phyloP scores from a whole-genome alignment of 2,113 vertebrate genomes.

The Petrocephalus microphthalmus region DNA sequence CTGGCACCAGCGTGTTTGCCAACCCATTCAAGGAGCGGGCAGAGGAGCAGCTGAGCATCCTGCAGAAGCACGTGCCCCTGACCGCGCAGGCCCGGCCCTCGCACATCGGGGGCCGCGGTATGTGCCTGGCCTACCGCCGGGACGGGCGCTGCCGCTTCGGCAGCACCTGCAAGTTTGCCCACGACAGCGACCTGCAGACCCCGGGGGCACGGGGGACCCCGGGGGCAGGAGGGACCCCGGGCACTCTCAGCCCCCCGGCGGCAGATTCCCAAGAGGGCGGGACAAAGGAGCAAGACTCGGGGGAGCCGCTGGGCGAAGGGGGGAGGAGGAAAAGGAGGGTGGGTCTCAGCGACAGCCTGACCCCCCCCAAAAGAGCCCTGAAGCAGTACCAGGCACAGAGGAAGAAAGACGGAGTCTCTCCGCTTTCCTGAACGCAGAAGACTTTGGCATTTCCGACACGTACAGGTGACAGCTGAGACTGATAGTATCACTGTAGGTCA shows the following conservation, averaged over 20 bases:
- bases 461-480: not conserved
- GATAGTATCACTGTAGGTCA: not conserved
- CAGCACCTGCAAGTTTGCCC: slow-evolving; percentile 68
- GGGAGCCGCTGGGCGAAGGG: slow-evolving; percentile 34
- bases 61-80: slow-evolving; percentile 70
- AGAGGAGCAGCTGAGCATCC: slow-evolving; percentile 53
- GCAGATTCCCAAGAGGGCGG: slow-evolving; percentile 4
- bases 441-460: not conserved
- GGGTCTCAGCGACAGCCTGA: slow-evolving; percentile 62
- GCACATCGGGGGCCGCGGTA: slow-evolving; percentile 56
- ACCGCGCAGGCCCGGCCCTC: slow-evolving; percentile 58
- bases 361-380: slow-evolving; percentile 65
- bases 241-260: not conserved
- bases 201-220: slow-evolving; percentile 20
- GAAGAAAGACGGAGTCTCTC: slow-evolving; percentile 24
- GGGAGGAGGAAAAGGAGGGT: slow-evolving; percentile 55
- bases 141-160: slow-evolving; percentile 68
- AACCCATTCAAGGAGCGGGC: slow-evolving; percentile 66
- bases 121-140: slow-evolving; percentile 64
- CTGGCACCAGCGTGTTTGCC: slow-evolving; percentile 59
- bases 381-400: slow-evolving; percentile 56
- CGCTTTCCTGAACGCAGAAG: slow-evolving; percentile 1
- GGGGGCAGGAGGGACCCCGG: too few relatives aligned
- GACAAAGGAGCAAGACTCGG: slow-evolving; percentile 32
- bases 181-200: slow-evolving; percentile 66